A percentile compares a stretch with the other conserved stretches of the same genome.
Conservation (phyloP, 2,888 invertebrate genomes). For the Parthenolecanium corni region DNA sequence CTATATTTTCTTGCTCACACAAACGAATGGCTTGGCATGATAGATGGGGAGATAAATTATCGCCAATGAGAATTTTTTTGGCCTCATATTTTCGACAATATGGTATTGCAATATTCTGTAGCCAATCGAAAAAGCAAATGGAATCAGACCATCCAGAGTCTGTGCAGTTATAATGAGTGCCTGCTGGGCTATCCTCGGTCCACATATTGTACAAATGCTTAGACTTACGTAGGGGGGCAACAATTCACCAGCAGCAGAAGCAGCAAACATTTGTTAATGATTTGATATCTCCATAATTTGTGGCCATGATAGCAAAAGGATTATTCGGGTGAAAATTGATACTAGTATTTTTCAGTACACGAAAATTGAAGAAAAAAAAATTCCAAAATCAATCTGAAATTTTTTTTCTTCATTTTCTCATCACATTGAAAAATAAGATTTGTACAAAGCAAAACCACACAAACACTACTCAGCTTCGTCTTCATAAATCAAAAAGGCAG, state of each 20-base stretch:
- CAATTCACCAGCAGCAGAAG: neutral
- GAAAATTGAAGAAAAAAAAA: no score
- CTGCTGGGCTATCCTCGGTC: neutral
- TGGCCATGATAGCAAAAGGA: no score
- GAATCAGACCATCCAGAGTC: conserved; percentile 10
- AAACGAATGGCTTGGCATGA: conserved; percentile 29
- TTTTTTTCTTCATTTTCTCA: no score
- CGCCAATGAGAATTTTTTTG: neutral
- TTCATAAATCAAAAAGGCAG: no score
- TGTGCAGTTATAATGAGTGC: neutral
- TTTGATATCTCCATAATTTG: no score
- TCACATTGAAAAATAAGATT: no score
- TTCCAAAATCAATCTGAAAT: no score
- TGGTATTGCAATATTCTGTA: conserved; percentile 8
- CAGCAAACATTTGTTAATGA: no score
- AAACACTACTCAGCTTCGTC: no score
- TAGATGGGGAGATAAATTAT: conserved; percentile 25
- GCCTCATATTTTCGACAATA: neutral
- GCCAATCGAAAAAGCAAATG: conserved; percentile 7
- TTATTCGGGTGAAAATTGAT: no score
- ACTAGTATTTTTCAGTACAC: no score
- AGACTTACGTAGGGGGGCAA: conserved; percentile 19
- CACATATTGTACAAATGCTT: conserved; percentile 8
- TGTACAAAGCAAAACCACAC: no score
- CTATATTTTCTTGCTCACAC: conserved; percentile 31